Base-by-base conservation (phyloP, 2,888 invertebrate species). In the Cinara cedri region DNA sequence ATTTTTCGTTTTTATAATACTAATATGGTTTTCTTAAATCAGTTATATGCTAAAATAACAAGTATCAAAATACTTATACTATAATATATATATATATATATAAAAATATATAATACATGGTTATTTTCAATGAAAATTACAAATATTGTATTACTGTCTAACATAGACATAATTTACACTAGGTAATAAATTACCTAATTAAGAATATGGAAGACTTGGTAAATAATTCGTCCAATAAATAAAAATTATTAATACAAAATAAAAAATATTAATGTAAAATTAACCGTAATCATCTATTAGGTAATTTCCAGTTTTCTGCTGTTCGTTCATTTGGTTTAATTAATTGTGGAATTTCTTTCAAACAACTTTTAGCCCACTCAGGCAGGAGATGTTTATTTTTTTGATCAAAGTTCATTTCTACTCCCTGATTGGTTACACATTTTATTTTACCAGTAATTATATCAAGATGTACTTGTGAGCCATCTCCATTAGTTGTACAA, bases 271-370 rank as follows among this genome's bases (percentile, higher is more conserved):
- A 49, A 46, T 76, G 46, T 66, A 68, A 66, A 66, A 60, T 44
- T 65, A 24, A 60, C 70, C 60, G 57, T 2, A 68, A 60, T 78
- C 42, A 78, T 78, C 78, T 78, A 62, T 78, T 78, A 42, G 78
- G 42, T 70, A 60, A 78, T 14, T 78, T 78, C 70, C 70, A 70
- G 49, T 78, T 78, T 62, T 60, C 60, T n/a, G 51, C 16, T 21
- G 78, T 49, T 49, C 57, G 65, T 76, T 76, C 76, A 68, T 76
- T 66, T 21, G 76, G 76, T 3, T 70, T 70, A 34, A 78, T 49
- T 62, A 78, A 34, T 60, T 78, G 60, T 11, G 78, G 78, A 60
- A 78, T 78, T 78, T 78, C 60, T 62, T 78, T 78, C 42, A 78
- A 60, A 70, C 78, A 78, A 60, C 34, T 70, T 60, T 78, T 78